phyloP scores from a whole-genome alignment of 2,113 vertebrate species.

The Festucalex cinctus region DNA sequence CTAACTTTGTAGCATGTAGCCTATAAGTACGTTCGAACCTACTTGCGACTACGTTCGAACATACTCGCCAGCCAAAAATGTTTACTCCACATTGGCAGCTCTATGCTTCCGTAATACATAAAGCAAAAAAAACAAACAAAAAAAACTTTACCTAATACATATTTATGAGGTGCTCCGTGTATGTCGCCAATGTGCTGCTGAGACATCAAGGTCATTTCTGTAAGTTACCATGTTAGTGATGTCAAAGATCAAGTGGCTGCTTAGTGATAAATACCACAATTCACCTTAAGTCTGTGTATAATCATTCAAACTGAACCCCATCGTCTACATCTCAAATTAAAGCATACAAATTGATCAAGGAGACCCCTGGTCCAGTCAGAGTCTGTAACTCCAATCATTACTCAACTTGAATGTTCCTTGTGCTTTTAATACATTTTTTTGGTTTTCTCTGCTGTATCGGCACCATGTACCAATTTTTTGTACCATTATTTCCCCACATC shows the following conservation, averaged over 20 bases:
- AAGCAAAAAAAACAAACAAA: no score
- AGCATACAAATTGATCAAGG: slow-evolving; percentile 14
- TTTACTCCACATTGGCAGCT: no score
- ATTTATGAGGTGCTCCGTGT: neutral
- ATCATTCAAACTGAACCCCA: slow-evolving; percentile 7
- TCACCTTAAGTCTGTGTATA: slow-evolving; percentile 5
- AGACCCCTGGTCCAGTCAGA: slow-evolving; percentile 14
- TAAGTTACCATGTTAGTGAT: slow-evolving; percentile 10
- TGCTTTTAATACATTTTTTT: slow-evolving; percentile 18
- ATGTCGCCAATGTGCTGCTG: neutral
- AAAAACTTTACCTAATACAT: no score
- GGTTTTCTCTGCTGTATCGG: slow-evolving; percentile 15
- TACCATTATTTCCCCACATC: slow-evolving; percentile 24
- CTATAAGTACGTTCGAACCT: no score
- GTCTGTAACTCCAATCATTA: slow-evolving; percentile 36
- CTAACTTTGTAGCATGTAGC: no score
- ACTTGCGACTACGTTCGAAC: no score
- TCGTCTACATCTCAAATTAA: slow-evolving; percentile 5
- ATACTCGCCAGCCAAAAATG: no score
- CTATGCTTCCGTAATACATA: no score
- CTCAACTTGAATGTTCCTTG: slow-evolving; percentile 36
- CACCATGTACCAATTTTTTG: slow-evolving; percentile 36
- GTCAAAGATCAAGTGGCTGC: slow-evolving; percentile 16
- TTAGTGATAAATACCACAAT: slow-evolving; percentile 23
- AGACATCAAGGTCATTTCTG: neutral